phyloP scores from a whole-genome alignment of 1,140 invertebrate species.

The Zaprionus capensis region DNA sequence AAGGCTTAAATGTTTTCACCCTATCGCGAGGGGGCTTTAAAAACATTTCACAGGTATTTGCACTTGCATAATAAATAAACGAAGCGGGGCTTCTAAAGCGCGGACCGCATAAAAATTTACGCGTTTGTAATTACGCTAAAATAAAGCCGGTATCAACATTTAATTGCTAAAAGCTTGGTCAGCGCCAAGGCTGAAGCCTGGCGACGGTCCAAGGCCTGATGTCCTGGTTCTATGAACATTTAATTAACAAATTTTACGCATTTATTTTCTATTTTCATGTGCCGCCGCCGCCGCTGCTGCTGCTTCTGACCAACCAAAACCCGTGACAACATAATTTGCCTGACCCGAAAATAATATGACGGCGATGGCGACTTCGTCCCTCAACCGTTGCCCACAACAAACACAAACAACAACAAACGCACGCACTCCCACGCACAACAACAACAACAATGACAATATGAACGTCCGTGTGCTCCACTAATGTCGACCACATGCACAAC shows the following conservation, averaged over 20 bases:
- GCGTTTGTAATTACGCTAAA: slow-evolving; percentile 79
- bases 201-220: slow-evolving; percentile 13
- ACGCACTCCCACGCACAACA: slow-evolving; percentile 10
- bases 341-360: slow-evolving; percentile 44
- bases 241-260: slow-evolving; percentile 83
- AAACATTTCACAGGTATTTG: slow-evolving; percentile 62
- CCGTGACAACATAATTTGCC: slow-evolving; percentile 73
- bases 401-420: not conserved
- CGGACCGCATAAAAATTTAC: slow-evolving; percentile 66
- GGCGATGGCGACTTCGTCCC: slow-evolving; percentile 18
- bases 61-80: slow-evolving; percentile 77
- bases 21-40: slow-evolving; percentile 20
- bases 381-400: slow-evolving; percentile 8
- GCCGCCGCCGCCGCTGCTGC: slow-evolving; percentile 17
- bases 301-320: slow-evolving; percentile 50
- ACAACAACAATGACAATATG: slow-evolving; percentile 16
- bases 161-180: slow-evolving; percentile 72
- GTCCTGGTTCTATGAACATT: slow-evolving; percentile 49
- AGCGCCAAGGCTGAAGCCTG: not conserved
- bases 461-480: slow-evolving; percentile 25
- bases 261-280: slow-evolving; percentile 82
- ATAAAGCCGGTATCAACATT: slow-evolving; percentile 79
- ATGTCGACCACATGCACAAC: slow-evolving; percentile 41
- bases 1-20: slow-evolving; percentile 22
- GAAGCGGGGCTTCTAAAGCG: slow-evolving; percentile 34